Percentiles rank a stretch among this genome's conserved stretches.
These are phyloP conservation scores for Dolichopus griseipennis DNA, from an alignment of 2,888 invertebrate species.

Conservation along the genomic window DNA sequence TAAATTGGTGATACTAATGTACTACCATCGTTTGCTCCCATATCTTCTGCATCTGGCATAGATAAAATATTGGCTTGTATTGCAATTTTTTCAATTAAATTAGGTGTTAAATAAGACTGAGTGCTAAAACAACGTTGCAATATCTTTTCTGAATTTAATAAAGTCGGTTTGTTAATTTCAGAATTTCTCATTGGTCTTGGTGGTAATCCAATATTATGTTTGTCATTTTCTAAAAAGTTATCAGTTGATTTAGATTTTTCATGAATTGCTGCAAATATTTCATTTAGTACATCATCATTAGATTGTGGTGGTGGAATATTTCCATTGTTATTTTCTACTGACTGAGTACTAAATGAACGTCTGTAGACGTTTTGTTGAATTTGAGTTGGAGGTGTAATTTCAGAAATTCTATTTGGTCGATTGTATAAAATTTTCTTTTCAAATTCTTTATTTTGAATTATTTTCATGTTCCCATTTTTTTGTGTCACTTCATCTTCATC, in stretches of 20 bases:
- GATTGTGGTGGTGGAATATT: background rate
- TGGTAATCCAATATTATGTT: slow-evolving; percentile 7
- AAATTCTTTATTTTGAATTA: background rate
- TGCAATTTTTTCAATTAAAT: slow-evolving; percentile 22
- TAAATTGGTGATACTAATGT: slow-evolving; percentile 21
- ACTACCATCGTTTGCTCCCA: slow-evolving; percentile 21
- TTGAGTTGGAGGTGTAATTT: slow-evolving; percentile 11
- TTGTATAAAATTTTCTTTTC: background rate
- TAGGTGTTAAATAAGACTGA: slow-evolving; percentile 22
- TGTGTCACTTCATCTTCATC: too few species aligned
- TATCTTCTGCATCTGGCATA: slow-evolving; percentile 17
- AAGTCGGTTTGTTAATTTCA: slow-evolving; percentile 13
- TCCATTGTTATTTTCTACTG: background rate
- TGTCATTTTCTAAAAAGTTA: slow-evolving; percentile 11
- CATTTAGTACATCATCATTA: background rate
- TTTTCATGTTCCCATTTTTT: background rate
- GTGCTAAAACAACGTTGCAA: slow-evolving; percentile 21
- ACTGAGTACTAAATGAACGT: background rate
- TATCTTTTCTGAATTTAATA: slow-evolving; percentile 18
- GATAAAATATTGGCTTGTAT: slow-evolving; percentile 18
- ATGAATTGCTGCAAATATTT: background rate
- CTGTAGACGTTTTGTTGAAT: slow-evolving; percentile 13
- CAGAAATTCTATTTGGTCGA: background rate
- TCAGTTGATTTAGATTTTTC: background rate
- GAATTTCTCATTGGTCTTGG: slow-evolving; percentile 9